Evolutionary conservation across 2,113 vertebrate genomes (phyloP).

Genomic region (Coturnix japonica): DNA sequence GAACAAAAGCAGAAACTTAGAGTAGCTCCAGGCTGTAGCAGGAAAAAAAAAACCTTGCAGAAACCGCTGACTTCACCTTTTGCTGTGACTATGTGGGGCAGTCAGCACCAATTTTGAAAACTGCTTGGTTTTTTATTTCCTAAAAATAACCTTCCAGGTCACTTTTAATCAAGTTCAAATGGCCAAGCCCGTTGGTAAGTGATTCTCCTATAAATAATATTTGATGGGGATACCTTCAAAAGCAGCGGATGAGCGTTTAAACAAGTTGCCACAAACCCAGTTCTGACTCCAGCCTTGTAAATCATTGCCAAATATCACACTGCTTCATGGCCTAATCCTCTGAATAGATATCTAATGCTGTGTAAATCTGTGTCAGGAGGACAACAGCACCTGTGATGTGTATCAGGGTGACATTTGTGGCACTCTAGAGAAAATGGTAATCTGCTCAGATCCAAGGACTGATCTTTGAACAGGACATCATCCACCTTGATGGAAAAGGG

Average conservation of each 20-base stretch:
- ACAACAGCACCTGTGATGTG: conserved; percentile 36
- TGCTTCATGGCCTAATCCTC: conserved; percentile 38
- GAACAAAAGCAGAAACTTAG: not conserved
- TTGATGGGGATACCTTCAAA: conserved; percentile 63
- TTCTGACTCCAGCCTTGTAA: conserved; percentile 25
- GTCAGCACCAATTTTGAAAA: conserved; percentile 67
- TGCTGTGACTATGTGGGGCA: conserved; percentile 55
- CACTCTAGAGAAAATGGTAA: not conserved
- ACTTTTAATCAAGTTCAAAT: conserved; percentile 69
- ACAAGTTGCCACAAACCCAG: conserved; percentile 7
- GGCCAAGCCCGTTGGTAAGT: not conserved
- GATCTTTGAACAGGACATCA: not conserved
- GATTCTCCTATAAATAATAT: conserved; percentile 54
- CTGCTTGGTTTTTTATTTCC: conserved; percentile 52
- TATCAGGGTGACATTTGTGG: conserved; percentile 37
- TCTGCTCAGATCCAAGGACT: not conserved
- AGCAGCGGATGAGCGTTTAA: conserved; percentile 44
- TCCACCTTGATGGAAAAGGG: not conserved
- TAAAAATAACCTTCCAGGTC: conserved; percentile 67
- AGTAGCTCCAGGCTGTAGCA: not conserved
- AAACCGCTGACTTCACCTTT: conserved; percentile 67
- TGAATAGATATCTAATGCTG: conserved; percentile 34
- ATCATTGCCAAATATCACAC: conserved; percentile 43
- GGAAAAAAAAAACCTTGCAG: not conserved
- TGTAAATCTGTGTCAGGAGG: conserved; percentile 67